These are phyloP conservation scores for Micromussa lordhowensis DNA, from an alignment of 92 coral and sea anemone genomes.

Conservation along the genomic window DNA sequence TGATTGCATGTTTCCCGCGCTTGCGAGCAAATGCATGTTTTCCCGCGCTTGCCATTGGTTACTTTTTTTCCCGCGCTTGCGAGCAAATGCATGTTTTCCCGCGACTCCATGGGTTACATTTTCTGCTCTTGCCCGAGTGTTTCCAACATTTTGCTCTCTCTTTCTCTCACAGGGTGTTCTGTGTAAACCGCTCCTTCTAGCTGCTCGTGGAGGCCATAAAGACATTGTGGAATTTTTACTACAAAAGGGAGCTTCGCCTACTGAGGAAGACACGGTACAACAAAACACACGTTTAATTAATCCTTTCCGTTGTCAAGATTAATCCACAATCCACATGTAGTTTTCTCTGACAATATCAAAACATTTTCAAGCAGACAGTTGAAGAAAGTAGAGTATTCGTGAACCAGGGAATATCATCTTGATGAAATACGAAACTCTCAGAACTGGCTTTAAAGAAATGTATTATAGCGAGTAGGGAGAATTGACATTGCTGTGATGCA, in stretches of 20 bases:
- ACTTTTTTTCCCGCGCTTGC: no score
- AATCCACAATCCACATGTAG: neutral
- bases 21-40: no score
- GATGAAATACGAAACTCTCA: neutral
- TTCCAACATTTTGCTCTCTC: neutral
- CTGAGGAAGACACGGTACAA: slow-evolving; percentile 86
- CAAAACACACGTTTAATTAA: neutral
- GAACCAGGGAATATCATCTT: neutral
- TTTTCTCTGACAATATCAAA: neutral
- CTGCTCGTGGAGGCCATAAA: slow-evolving; percentile 91
- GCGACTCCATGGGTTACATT: neutral
- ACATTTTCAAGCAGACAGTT: neutral
- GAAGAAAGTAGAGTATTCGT: neutral
- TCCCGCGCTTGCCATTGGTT: no score
- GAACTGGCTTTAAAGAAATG: neutral
- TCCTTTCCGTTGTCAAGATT: neutral
- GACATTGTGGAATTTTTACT: slow-evolving; percentile 86
- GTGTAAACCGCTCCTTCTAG: slow-evolving; percentile 80
- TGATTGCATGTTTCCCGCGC: no score
- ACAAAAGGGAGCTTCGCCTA: slow-evolving; percentile 87
- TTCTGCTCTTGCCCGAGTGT: neutral
- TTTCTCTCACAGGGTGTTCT: slow-evolving; percentile 65
- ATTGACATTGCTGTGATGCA: neutral
- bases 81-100: no score
- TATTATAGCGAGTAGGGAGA: neutral